These are phyloP conservation scores for Drosophila carrolli DNA, from an alignment of 1,140 invertebrate species.

Conservation along the genomic window DNA sequence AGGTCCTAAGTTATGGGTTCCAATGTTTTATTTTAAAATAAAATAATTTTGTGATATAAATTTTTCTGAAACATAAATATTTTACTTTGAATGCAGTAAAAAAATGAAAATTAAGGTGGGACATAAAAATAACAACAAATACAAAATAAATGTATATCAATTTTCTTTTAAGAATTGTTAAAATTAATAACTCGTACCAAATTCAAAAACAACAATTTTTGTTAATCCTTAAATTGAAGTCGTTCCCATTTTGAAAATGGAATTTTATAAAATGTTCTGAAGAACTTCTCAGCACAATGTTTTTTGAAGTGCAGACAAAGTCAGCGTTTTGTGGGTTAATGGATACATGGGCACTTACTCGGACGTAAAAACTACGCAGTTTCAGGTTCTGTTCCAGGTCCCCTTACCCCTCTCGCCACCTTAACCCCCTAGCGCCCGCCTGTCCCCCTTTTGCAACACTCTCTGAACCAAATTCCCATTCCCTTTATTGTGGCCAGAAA, in stretches of 20 bases:
- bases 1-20: no score
- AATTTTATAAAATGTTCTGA: not conserved
- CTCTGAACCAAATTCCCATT: not conserved
- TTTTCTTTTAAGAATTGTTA: no score
- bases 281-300: not conserved
- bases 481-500: not conserved
- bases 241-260: not conserved
- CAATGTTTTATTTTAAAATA: no score
- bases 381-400: slow-evolving; percentile 6
- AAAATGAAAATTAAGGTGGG: no score
- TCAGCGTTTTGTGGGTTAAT: slow-evolving; percentile 54
- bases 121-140: no score
- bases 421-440: not conserved
- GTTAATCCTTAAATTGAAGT: no score
- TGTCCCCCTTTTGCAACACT: slow-evolving; percentile 6
- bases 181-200: no score
- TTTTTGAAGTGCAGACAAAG: slow-evolving; percentile 17
- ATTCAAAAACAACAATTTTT: no score
- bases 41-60: no score
- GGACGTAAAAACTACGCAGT: slow-evolving; percentile 23
- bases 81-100: no score
- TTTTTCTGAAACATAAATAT: no score
- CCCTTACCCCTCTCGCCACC: not conserved
- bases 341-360: slow-evolving; percentile 33
- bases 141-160: no score